phyloP scores from a whole-genome alignment of 2,888 invertebrate genomes.

The Muschampia plurimacula region DNA sequence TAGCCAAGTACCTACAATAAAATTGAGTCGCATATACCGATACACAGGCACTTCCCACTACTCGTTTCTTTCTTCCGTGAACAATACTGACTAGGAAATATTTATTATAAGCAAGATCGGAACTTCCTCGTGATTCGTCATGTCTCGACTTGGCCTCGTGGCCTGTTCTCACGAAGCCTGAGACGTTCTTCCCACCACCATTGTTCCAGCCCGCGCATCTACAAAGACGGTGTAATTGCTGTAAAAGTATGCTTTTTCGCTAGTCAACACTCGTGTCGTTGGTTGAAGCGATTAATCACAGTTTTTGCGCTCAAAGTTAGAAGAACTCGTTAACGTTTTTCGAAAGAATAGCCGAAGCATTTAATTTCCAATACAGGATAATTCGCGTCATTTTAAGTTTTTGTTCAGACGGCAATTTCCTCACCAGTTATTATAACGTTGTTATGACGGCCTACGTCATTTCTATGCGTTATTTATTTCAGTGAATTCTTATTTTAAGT shows the following conservation, averaged over 20 bases:
- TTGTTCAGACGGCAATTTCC: background rate
- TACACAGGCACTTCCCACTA: no score
- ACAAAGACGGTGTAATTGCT: constrained; percentile 31
- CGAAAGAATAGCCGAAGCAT: constrained; percentile 8
- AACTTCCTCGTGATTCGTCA: constrained; percentile 34
- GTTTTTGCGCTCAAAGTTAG: constrained; percentile 29
- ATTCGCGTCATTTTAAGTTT: background rate
- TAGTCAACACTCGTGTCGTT: constrained; percentile 37
- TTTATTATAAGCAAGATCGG: constrained; percentile 14
- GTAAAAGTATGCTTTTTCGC: constrained; percentile 38
- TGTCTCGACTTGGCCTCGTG: constrained; percentile 48
- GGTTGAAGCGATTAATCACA: constrained; percentile 32
- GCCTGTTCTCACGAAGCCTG: constrained; percentile 53
- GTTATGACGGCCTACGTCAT: background rate
- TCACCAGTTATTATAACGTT: background rate
- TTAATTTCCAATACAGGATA: constrained; percentile 12
- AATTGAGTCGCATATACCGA: no score
- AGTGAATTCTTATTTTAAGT: background rate
- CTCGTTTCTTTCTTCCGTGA: no score
- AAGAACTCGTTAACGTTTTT: constrained; percentile 35
- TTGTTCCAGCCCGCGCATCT: constrained; percentile 28
- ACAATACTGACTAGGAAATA: constrained; percentile 25
- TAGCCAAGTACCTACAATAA: no score
- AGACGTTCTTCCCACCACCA: constrained; percentile 39
- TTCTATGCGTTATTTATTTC: constrained; percentile 3